Evolutionary conservation across 2,888 invertebrate genomes (phyloP).

Genomic region (Noctua fimbriata): DNA sequence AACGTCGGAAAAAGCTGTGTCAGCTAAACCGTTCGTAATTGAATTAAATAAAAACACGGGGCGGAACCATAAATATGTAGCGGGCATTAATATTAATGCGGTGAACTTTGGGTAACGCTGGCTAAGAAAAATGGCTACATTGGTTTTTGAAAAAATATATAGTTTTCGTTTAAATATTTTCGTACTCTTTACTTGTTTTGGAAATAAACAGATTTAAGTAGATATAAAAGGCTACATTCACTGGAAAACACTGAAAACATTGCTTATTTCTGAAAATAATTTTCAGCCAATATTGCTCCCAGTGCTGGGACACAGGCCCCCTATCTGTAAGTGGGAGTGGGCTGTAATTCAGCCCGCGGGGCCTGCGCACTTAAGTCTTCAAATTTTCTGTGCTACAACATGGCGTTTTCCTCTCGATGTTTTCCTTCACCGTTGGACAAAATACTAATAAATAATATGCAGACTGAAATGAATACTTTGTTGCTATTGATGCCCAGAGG

Average conservation of each 20-base stretch:
- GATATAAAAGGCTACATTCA: too few species aligned
- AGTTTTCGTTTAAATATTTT: conserved; percentile 35
- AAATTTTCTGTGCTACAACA: background rate
- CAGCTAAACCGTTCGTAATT: conserved; percentile 66
- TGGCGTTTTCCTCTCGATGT: background rate
- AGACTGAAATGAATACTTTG: background rate
- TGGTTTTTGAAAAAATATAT: conserved; percentile 30
- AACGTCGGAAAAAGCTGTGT: conserved; percentile 43
- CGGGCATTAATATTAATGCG: conserved; percentile 73
- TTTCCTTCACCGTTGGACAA: background rate
- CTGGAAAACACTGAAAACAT: too few species aligned
- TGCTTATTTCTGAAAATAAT: too few species aligned
- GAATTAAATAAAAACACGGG: conserved; percentile 71
- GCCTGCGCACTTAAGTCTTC: background rate
- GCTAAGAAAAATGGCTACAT: conserved; percentile 65
- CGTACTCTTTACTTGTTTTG: background rate
- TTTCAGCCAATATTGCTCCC: too few species aligned
- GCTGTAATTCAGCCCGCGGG: too few species aligned
- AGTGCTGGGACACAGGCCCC: too few species aligned
- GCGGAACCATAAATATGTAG: conserved; percentile 72
- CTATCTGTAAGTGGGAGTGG: too few species aligned
- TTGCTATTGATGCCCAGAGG: background rate
- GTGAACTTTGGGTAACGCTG: conserved; percentile 63
- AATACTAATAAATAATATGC: background rate
- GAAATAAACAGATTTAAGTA: background rate